Percentiles rank a stretch among this genome's conserved stretches.
Evolutionary conservation across 2,888 invertebrate genomes (phyloP).

Genomic region (Cremastinae sp.): DNA sequence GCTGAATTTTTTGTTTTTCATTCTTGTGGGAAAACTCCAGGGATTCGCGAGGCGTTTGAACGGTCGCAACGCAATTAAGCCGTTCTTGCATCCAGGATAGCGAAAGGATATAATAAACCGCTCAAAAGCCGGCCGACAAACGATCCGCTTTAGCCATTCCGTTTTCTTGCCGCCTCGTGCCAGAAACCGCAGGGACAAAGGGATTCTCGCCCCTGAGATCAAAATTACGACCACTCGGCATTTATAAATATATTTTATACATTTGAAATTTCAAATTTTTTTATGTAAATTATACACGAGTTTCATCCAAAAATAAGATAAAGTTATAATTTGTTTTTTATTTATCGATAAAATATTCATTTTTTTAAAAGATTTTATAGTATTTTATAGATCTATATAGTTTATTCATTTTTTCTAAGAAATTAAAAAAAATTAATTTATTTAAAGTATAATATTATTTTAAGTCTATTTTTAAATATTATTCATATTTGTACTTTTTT

Average conservation of each 20-base stretch:
- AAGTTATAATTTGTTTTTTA: too few species aligned
- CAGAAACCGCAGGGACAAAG: conserved; percentile 37
- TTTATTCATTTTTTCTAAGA: too few species aligned
- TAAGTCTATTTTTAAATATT: too few species aligned
- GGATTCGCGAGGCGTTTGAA: conserved; percentile 49
- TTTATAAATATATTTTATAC: neutral
- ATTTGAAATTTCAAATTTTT: neutral
- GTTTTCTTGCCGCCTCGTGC: conserved; percentile 10
- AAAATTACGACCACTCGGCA: conserved; percentile 5
- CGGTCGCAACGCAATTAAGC: conserved; percentile 52
- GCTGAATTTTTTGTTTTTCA: too few species aligned
- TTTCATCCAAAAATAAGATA: too few species aligned
- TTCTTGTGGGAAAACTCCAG: conserved; percentile 8
- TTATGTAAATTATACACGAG: too few species aligned
- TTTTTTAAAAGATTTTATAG: too few species aligned
- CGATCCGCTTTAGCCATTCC: neutral
- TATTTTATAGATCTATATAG: too few species aligned
- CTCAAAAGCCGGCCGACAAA: neutral
- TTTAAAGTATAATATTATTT: too few species aligned
- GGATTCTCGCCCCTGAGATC: conserved; percentile 33
- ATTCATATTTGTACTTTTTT: too few species aligned
- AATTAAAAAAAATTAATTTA: too few species aligned
- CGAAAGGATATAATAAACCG: conserved; percentile 32
- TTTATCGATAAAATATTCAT: too few species aligned
- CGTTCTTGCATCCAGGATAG: conserved; percentile 15